Percentiles rank a stretch among this genome's conserved stretches.
These are phyloP conservation scores for Synanthedon andrenaeformis DNA, from an alignment of 2,888 invertebrate species.

Conservation along the genomic window DNA sequence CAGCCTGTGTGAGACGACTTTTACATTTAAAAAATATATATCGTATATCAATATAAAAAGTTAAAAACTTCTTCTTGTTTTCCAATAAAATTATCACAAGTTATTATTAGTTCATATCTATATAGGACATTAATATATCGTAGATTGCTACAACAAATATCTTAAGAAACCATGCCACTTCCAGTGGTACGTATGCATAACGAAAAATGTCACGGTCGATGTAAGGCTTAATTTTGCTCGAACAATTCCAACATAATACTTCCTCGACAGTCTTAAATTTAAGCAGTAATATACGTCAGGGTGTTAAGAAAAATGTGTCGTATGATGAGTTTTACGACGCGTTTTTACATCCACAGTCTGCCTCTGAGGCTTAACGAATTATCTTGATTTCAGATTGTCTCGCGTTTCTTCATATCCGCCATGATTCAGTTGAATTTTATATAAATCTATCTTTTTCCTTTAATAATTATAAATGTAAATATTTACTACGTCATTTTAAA, in stretches of 20 bases:
- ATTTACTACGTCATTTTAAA: too few species aligned
- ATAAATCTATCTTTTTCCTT: too few species aligned
- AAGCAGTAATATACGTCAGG: slow-evolving; percentile 14
- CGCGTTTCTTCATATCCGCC: too few species aligned
- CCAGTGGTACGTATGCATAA: not conserved
- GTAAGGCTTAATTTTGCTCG: slow-evolving; percentile 20
- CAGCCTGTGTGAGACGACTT: too few species aligned
- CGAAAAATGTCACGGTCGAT: slow-evolving; percentile 7
- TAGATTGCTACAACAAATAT: not conserved
- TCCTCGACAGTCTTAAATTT: slow-evolving; percentile 11
- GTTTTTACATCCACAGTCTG: not conserved
- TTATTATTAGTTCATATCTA: too few species aligned
- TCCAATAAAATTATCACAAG: too few species aligned
- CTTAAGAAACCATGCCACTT: slow-evolving; percentile 1
- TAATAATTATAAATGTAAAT: too few species aligned
- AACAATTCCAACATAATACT: slow-evolving; percentile 20
- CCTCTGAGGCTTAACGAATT: not conserved
- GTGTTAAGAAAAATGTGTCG: slow-evolving; percentile 16
- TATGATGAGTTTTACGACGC: slow-evolving; percentile 3
- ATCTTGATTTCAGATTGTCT: not conserved
- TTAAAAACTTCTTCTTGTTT: too few species aligned
- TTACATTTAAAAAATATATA: too few species aligned
- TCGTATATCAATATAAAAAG: too few species aligned
- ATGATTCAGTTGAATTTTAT: too few species aligned
- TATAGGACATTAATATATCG: not conserved